A percentile compares a stretch with the other conserved stretches of the same genome.
These are phyloP conservation scores for Empis livida DNA, from an alignment of 2,888 invertebrate species.

Conservation along the genomic window DNA sequence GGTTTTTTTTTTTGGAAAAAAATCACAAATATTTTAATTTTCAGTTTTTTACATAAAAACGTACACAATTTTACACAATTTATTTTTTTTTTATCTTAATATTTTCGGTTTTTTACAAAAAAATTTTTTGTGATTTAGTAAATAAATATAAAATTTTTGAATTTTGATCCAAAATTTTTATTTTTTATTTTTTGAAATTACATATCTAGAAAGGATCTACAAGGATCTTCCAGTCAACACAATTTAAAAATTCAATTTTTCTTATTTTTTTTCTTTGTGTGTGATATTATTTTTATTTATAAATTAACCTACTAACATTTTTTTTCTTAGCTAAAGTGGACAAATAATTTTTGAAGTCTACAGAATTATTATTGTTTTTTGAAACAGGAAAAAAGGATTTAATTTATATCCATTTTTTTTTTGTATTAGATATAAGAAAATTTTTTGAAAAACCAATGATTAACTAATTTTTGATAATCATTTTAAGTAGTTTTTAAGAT, in stretches of 20 bases:
- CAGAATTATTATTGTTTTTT: background rate
- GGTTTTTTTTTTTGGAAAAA: background rate
- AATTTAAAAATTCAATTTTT: too few species aligned
- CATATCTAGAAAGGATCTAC: too few species aligned
- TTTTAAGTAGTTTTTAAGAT: background rate
- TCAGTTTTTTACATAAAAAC: background rate
- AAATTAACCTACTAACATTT: background rate
- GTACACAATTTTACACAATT: too few species aligned
- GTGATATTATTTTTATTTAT: slow-evolving; percentile 2
- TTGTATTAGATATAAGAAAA: background rate
- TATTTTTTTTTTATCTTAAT: too few species aligned
- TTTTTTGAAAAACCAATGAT: background rate
- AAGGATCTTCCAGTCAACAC: too few species aligned
- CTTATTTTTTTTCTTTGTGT: background rate
- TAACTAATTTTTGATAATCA: background rate
- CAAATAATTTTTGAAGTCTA: slow-evolving; percentile 13
- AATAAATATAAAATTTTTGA: background rate
- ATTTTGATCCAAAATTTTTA: background rate
- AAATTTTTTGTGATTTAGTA: too few species aligned
- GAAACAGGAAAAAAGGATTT: background rate
- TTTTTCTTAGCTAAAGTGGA: slow-evolving; percentile 4
- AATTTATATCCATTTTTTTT: slow-evolving; percentile 2
- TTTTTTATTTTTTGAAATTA: too few species aligned
- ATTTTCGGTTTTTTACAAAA: too few species aligned
- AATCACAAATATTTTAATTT: slow-evolving; percentile 5